These are phyloP conservation scores for Zoanthus sociatus DNA, from an alignment of 92 coral and sea anemone genomes.

Conservation along the genomic window DNA sequence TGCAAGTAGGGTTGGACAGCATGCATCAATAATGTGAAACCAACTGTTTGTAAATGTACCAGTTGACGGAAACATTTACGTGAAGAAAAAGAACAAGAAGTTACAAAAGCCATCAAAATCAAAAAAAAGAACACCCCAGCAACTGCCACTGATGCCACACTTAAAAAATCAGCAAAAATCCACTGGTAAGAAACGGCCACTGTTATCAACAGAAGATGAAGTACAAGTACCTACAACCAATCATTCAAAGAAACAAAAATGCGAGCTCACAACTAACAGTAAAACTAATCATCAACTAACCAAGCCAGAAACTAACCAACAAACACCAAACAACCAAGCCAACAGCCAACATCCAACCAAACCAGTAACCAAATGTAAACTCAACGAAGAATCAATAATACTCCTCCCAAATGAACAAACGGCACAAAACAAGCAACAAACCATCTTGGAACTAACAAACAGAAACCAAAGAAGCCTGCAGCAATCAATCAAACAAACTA, in stretches of 20 bases:
- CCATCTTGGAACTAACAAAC: not conserved
- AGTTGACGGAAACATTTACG: slow-evolving; percentile 50
- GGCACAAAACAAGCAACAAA: slow-evolving; percentile 3
- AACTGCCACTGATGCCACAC: slow-evolving; percentile 12
- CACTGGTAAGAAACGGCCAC: slow-evolving; percentile 5
- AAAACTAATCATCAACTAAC: slow-evolving; percentile 3
- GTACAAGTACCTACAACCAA: not conserved
- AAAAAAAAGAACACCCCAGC: slow-evolving; percentile 25
- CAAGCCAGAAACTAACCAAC: slow-evolving; percentile 10
- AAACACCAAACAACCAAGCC: slow-evolving; percentile 2
- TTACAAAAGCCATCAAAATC: not conserved
- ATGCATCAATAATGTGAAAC: slow-evolving; percentile 60
- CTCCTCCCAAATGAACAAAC: not conserved
- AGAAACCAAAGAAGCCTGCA: not conserved
- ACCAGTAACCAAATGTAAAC: not conserved
- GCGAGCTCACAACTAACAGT: not conserved
- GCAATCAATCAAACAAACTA: slow-evolving; percentile 13
- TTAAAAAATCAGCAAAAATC: not conserved
- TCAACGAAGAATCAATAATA: slow-evolving; percentile 3
- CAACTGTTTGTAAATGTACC: slow-evolving; percentile 52
- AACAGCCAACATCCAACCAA: slow-evolving; percentile 10
- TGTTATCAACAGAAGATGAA: slow-evolving; percentile 12
- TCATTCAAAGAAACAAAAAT: not conserved
- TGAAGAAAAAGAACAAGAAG: slow-evolving; percentile 8
- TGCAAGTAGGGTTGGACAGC: slow-evolving; percentile 50